Base-by-base conservation (phyloP, 2,888 invertebrate species). In the Marasmarcha lunaedactyla region DNA sequence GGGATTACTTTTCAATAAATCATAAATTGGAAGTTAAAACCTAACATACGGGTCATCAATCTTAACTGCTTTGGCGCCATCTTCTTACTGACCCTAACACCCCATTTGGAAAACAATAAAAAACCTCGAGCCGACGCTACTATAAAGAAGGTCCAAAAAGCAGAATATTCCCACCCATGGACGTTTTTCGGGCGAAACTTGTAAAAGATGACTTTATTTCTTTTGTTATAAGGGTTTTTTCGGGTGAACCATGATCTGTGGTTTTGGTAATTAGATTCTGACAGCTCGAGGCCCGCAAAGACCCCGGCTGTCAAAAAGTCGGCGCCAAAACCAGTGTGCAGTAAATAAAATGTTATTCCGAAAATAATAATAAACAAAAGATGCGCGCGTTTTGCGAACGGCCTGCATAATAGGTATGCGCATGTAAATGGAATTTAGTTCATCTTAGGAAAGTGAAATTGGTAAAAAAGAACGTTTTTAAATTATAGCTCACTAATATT, bases 251-350 rank as follows among this genome's bases (percentile, higher is more conserved):
- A 47, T 43, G 42, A 45, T 43, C 45, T 41, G 45, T 51, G 51
- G 55, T 50, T 58, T 64, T 66, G 61, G 67, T 79, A 79, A 81
- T 81, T 78, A 77, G 74, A 79, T 79, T 79, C 77, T 71, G 77
- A 76, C 78, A 77, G 74, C 63, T 73, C 63, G 71, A 66, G 65
- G 66, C 66, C 64, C 59, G 63, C 74, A 81, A 81, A 81, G 76
- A 67, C 52, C 61, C 77, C 79, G 79, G 69, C 72, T 77, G 78
- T 78, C 78, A 76, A 76, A 71, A 72, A 68, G 59, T 55, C 71
- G 81, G 78, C 79, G 78, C 78, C 78, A 70, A 56, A 52, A 59
- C 57, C 61, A 58, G 59, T 57, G 63, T 54, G 72, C 55, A 57
- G 65, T 69, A 72, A 76, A 76, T 69, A 74, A 77, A 74, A 65